Evolutionary conservation across 1,140 invertebrate genomes (phyloP).

Genomic region (Zaprionus inermis): DNA sequence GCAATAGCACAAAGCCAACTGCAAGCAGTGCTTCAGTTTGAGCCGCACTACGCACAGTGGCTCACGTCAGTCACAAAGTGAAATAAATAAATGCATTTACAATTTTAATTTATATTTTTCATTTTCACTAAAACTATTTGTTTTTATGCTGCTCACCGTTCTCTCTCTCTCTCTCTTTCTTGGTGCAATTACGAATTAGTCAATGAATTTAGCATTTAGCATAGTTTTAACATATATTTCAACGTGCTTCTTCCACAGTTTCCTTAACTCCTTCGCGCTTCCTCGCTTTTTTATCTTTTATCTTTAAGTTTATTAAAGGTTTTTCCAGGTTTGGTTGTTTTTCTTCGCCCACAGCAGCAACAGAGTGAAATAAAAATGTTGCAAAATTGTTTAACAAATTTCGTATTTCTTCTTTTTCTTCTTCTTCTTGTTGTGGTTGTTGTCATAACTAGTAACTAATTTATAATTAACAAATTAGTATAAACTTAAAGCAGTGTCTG

Average conservation of each 20-base stretch:
- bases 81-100: constrained; percentile 1
- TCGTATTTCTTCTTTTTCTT: constrained; percentile 12
- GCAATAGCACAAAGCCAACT: no score
- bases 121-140: constrained; percentile 62
- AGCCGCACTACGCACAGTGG: constrained; percentile 3
- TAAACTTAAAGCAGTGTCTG: constrained; percentile 74
- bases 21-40: neutral
- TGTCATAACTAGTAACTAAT: constrained; percentile 61
- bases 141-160: constrained; percentile 35
- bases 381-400: constrained; percentile 55
- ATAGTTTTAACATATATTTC: neutral
- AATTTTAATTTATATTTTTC: constrained; percentile 43
- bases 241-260: neutral
- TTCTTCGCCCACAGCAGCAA: neutral
- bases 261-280: neutral
- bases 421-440: constrained; percentile 22
- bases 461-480: constrained; percentile 69
- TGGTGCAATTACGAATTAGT: constrained; percentile 1
- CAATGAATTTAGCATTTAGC: constrained; percentile 1
- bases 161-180: constrained; percentile 19
- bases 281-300: neutral
- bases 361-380: constrained; percentile 10
- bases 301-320: constrained; percentile 4
- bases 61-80: neutral
- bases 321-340: neutral